Evolutionary conservation across 2,888 invertebrate species (phyloP).

Genomic region (Herminia tarsipennalis): DNA sequence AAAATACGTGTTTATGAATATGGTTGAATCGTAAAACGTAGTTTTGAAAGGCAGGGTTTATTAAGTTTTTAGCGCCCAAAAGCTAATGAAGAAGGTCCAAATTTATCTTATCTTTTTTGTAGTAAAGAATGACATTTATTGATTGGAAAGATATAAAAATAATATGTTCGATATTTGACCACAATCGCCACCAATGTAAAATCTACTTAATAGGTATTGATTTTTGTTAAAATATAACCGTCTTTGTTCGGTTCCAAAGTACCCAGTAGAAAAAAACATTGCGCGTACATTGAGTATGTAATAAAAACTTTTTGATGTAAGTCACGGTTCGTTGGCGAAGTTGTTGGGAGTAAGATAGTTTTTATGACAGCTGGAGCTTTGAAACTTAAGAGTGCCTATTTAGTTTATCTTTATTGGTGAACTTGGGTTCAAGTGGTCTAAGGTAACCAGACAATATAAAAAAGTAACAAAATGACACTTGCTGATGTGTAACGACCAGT

Average conservation of each 20-base stretch:
- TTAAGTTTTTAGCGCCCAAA: conserved; percentile 6
- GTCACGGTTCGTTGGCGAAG: conserved; percentile 1
- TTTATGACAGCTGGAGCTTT: no score
- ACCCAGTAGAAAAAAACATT: conserved; percentile 4
- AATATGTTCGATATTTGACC: no score
- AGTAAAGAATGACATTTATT: no score
- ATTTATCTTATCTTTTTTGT: background rate
- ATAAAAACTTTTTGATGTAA: conserved; percentile 6
- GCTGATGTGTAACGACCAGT: no score
- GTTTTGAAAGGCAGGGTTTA: background rate
- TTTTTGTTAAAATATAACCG: no score
- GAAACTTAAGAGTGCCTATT: background rate
- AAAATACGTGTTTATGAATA: no score
- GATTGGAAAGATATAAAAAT: no score
- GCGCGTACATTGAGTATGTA: background rate
- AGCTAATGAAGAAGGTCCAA: conserved; percentile 4
- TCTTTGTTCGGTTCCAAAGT: no score
- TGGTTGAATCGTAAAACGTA: conserved; percentile 1
- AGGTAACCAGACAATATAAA: no score
- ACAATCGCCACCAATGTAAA: no score
- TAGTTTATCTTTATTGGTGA: conserved; percentile 6
- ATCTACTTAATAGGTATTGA: no score
- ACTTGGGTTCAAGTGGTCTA: conserved; percentile 13
- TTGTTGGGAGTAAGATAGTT: background rate
- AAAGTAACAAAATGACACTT: no score